Conservation (phyloP, 2,888 invertebrate genomes). For the Anoplius nigerrimus region DNA sequence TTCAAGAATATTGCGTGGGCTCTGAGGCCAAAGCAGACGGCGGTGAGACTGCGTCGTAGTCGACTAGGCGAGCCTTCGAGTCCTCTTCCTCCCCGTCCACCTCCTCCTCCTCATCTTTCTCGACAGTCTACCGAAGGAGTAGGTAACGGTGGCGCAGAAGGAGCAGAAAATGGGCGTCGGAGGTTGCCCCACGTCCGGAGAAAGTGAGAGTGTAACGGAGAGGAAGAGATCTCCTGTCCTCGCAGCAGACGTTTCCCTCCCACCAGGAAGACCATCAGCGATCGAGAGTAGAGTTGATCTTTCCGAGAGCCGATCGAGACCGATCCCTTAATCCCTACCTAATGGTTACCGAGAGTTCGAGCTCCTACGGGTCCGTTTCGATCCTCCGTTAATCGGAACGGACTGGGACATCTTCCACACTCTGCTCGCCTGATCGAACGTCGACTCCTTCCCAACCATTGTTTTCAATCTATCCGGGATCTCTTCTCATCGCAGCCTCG, state of each 20-base stretch:
- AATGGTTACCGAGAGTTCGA: no score
- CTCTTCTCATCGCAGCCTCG: no score
- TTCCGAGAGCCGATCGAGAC: constrained; percentile 42
- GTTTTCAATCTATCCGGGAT: no score
- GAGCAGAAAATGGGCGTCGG: constrained; percentile 11
- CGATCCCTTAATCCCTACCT: constrained; percentile 18
- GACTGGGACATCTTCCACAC: no score
- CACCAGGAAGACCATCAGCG: constrained; percentile 43
- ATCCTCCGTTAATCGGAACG: no score
- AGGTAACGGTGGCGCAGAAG: not conserved
- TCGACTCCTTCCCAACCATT: no score
- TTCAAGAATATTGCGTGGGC: constrained; percentile 58
- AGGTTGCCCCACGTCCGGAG: constrained; percentile 42
- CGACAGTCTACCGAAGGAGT: not conserved
- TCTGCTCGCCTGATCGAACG: no score
- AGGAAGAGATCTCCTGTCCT: constrained; percentile 53
- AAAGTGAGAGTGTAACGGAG: constrained; percentile 65
- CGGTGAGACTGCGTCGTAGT: constrained; percentile 65
- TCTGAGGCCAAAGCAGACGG: constrained; percentile 59
- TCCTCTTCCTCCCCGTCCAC: no score
- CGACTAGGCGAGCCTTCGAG: constrained; percentile 43
- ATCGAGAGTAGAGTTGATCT: constrained; percentile 9
- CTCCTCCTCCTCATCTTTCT: no score
- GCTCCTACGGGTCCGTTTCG: no score
- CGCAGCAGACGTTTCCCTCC: constrained; percentile 36